A percentile compares a stretch with the other conserved stretches of the same genome.
Conservation (phyloP, 2,888 invertebrate genomes). For the Agrochola lychnidis region DNA sequence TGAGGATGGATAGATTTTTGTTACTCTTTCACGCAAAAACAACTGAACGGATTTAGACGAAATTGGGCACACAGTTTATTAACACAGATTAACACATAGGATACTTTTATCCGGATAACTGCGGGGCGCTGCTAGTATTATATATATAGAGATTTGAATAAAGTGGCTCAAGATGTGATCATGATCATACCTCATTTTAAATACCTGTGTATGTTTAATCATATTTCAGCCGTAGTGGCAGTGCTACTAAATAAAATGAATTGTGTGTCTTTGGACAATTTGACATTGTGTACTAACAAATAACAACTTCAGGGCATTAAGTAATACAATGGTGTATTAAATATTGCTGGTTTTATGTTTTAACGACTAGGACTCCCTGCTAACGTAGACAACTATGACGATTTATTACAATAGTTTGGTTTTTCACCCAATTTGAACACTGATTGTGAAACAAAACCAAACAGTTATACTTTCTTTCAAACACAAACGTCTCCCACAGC, state of each 20-base stretch:
- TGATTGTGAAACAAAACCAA: conserved; percentile 50
- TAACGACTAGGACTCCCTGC: conserved; percentile 6
- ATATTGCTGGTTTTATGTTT: neutral
- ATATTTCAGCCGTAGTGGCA: neutral
- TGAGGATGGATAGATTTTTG: too few species aligned
- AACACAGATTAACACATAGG: too few species aligned
- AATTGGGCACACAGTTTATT: too few species aligned
- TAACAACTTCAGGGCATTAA: neutral
- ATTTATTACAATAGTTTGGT: conserved; percentile 15
- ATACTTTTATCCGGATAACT: too few species aligned
- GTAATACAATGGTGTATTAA: conserved; percentile 8
- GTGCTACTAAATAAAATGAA: neutral
- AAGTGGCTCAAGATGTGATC: neutral
- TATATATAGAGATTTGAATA: neutral
- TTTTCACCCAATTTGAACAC: conserved; percentile 33
- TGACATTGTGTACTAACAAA: neutral
- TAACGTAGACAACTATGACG: conserved; percentile 19
- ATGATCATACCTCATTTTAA: neutral
- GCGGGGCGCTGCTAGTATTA: neutral
- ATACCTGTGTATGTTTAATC: too few species aligned
- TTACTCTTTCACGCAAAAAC: too few species aligned
- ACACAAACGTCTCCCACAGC: conserved; percentile 44
- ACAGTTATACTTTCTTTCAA: conserved; percentile 58
- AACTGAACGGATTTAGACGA: too few species aligned
- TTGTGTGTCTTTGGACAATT: neutral